Evolutionary conservation across 2,888 invertebrate species (phyloP), one percentile per base, ranked within the genome.

Genomic region (Aricia artaxerxes): DNA sequence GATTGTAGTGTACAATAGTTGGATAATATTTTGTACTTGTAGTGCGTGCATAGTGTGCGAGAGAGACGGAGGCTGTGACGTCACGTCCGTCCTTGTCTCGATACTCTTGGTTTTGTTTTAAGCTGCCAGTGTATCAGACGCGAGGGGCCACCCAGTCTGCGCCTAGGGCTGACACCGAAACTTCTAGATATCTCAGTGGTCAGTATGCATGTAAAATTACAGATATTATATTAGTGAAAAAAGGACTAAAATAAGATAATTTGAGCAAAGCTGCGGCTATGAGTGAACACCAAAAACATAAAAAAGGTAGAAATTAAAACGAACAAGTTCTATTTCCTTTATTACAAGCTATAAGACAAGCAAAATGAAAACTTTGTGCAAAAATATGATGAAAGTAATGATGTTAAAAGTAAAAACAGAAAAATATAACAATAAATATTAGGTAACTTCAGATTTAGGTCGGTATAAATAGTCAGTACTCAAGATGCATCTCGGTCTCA

Each of bases 91-190:
- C 89, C 82, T 89, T 80, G 85, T 91, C 84, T 80, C 82, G 16
- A 79, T 82, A 83, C 84, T 86, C 85, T 88, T 92, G 85, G 88
- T 92, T 92, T 91, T 92, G 89, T 90, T 90, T 87, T 87, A 53
- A 64, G 84, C 85, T 89, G 89, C 87, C 87, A 86, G 83, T 86
- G 85, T 88, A 89, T 91, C 88, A 86, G 90, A 91, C 87, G 87
- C 82, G 85, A 76, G 82, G 86, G 93, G 87, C 93, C 93, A 93
- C 93, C 93, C 93, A 93, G 91, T 87, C 84, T 85, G 83, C 13
- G 1, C 1, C 0, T 89, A 93, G 92, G 93, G 93, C 75, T 92
- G 90, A 16, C 38, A 75, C 53, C 0, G 86, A 81, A 77, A 31
- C 31, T 69, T 64, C 38, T 13, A 31, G 64, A 69, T 72, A 53